Percentiles rank a stretch among this genome's conserved stretches.
These are phyloP conservation scores for Lacerta viridis DNA, from an alignment of 2,797 vertebrate species.

Conservation along the genomic window DNA sequence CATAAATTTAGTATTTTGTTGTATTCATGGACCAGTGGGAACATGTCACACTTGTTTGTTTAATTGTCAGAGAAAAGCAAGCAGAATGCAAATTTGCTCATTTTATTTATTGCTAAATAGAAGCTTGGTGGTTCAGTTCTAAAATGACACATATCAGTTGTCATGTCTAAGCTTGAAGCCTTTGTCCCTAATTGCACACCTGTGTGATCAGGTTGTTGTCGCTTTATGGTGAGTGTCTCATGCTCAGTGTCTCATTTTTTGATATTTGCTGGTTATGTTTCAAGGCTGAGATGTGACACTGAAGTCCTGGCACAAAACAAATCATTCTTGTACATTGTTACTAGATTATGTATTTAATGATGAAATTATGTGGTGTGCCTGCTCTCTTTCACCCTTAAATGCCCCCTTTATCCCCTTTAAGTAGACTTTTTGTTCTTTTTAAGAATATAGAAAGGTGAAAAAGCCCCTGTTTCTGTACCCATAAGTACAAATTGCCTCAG, in stretches of 20 bases:
- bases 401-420: background rate
- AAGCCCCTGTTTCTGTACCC: background rate
- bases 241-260: background rate
- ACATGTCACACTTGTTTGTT: conserved; percentile 38
- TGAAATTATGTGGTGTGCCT: background rate
- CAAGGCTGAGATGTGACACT: background rate
- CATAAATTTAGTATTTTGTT: conserved; percentile 12
- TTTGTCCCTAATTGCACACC: background rate
- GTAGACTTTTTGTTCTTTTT: background rate
- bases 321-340: background rate
- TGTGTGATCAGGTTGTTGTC: background rate
- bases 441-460: background rate
- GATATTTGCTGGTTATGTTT: background rate
- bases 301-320: background rate
- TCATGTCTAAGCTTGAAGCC: background rate
- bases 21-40: conserved; percentile 51
- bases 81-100: conserved; percentile 11
- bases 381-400: background rate
- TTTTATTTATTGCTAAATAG: conserved; percentile 4
- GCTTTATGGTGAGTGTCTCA: background rate
- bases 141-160: background rate
- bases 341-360: too few relatives aligned
- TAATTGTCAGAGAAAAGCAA: conserved; percentile 49
- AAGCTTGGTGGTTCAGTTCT: background rate
- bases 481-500: background rate